Conservation (phyloP, 2,113 vertebrate genomes). For the Globicephala melas region DNA sequence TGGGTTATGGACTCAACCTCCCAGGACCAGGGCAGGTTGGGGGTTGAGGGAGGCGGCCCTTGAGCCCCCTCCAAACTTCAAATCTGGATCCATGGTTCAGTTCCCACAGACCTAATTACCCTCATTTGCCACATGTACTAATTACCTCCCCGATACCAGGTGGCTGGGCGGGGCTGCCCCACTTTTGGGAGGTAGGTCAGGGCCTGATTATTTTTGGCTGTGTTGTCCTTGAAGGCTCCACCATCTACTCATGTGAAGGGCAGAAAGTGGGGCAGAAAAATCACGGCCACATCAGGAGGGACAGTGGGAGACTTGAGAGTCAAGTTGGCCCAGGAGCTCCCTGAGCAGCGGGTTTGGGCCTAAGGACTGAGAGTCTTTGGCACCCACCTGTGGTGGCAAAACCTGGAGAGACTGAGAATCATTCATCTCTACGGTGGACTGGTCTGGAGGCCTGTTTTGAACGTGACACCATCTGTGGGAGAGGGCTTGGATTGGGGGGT, state of each 20-base stretch:
- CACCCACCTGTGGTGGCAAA: neutral
- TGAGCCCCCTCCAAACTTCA: neutral
- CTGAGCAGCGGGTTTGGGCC: neutral
- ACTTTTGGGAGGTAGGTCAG: conserved; percentile 71
- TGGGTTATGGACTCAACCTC: neutral
- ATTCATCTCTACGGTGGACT: neutral
- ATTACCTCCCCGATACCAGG: conserved; percentile 53
- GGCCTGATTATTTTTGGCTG: conserved; percentile 71
- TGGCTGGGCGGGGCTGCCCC: conserved; percentile 63
- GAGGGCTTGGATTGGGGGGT: neutral
- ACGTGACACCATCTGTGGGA: accelerated
- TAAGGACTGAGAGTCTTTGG: neutral
- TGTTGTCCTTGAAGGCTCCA: conserved; percentile 9
- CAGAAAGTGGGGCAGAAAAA: conserved; percentile 65
- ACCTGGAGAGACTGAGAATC: neutral
- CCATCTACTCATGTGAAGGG: neutral
- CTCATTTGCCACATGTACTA: conserved; percentile 45
- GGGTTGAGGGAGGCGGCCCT: neutral
- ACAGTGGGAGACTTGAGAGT: neutral
- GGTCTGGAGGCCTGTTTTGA: neutral
- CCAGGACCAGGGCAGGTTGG: neutral
- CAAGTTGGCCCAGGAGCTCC: neutral
- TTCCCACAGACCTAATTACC: conserved; percentile 61
- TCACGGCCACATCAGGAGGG: neutral
- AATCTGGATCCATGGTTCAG: neutral